Conservation (phyloP, 2,888 invertebrate species). For the Seira ritae region DNA sequence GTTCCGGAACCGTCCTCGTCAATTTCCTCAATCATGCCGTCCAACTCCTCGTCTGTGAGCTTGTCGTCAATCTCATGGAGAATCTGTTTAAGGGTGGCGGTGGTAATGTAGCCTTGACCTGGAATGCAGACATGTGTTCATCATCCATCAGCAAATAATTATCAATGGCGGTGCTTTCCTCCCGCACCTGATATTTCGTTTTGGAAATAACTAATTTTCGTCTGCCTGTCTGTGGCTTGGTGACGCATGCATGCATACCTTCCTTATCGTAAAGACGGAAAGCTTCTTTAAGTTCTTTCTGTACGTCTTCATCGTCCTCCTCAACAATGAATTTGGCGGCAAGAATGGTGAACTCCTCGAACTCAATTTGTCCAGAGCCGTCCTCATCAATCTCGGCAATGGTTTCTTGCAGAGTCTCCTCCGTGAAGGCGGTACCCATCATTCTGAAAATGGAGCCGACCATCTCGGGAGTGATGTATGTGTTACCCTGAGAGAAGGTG, state of each 20-base stretch:
- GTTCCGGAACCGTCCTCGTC: slow-evolving; percentile 75
- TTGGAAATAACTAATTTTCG: too few relatives aligned
- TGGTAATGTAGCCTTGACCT: slow-evolving; percentile 65
- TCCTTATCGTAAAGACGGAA: slow-evolving; percentile 78
- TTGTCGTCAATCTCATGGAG: slow-evolving; percentile 64
- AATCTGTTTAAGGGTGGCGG: slow-evolving; percentile 61
- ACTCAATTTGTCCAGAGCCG: slow-evolving; percentile 78
- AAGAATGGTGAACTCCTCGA: slow-evolving; percentile 78
- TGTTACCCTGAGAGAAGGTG: slow-evolving; percentile 78
- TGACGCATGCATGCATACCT: slow-evolving; percentile 73
- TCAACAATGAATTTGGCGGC: slow-evolving; percentile 79
- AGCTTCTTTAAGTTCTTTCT: slow-evolving; percentile 78
- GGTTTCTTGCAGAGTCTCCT: slow-evolving; percentile 78
- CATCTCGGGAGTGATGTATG: slow-evolving; percentile 77
- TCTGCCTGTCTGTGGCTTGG: too few relatives aligned
- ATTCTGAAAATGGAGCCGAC: slow-evolving; percentile 77
- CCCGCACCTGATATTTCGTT: too few relatives aligned
- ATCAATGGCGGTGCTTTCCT: neutral
- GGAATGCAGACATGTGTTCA: too few relatives aligned
- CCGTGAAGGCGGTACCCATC: slow-evolving; percentile 78
- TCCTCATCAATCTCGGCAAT: slow-evolving; percentile 80
- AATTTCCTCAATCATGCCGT: slow-evolving; percentile 65
- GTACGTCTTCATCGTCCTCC: slow-evolving; percentile 79
- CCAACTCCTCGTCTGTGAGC: slow-evolving; percentile 58
- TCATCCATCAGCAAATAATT: slow-evolving; percentile 5